Conservation (phyloP, 2,797 vertebrate genomes). For the Mormyrus proboscirostris region DNA sequence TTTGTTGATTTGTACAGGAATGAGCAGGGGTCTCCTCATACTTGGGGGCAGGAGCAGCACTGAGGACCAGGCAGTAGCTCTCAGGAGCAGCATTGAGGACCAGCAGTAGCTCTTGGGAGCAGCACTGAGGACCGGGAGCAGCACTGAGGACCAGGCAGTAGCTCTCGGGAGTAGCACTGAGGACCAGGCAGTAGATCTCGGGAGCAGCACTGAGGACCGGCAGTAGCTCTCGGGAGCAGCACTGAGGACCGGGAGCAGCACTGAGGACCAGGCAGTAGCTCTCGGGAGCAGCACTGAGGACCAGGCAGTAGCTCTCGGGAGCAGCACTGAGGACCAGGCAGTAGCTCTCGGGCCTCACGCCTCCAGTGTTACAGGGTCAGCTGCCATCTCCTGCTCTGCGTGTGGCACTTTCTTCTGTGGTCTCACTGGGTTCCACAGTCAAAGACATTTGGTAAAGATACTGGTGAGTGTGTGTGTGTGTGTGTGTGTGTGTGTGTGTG, state of each 20-base stretch:
- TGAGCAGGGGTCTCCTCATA: slow-evolving; percentile 16
- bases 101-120: neutral
- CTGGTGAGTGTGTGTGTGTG: neutral
- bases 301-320: neutral
- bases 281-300: neutral
- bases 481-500: too few relatives aligned
- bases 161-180: neutral
- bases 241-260: too few relatives aligned
- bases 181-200: neutral
- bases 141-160: too few relatives aligned
- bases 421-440: slow-evolving; percentile 24
- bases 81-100: neutral
- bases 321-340: neutral
- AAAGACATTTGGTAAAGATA: slow-evolving; percentile 8
- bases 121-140: too few relatives aligned
- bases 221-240: neutral
- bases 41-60: neutral
- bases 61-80: neutral
- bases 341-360: neutral
- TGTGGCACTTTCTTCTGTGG: too few relatives aligned
- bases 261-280: neutral
- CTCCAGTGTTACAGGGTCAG: slow-evolving; percentile 1
- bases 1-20: slow-evolving; percentile 1
- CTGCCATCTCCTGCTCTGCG: too few relatives aligned
- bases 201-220: neutral